These are phyloP conservation scores for Pachypanchax playfairii DNA, from an alignment of 2,113 vertebrate genomes.

Conservation along the genomic window DNA sequence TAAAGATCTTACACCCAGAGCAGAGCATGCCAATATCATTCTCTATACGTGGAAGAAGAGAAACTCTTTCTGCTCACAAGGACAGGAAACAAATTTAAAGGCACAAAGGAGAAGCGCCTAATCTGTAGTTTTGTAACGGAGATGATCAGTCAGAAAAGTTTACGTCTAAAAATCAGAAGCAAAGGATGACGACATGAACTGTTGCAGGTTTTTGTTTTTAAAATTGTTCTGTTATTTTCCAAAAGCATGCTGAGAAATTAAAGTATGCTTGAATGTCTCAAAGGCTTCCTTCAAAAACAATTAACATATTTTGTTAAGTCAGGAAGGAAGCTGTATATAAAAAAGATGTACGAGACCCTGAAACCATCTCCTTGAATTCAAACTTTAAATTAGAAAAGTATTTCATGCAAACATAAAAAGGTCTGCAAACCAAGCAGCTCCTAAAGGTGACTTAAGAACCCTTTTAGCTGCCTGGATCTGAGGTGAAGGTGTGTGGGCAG, in stretches of 20 bases:
- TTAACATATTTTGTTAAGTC: neutral
- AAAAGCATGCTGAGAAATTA: neutral
- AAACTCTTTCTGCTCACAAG: neutral
- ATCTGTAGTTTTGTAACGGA: too few species aligned
- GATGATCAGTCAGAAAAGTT: neutral
- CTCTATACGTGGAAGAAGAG: neutral
- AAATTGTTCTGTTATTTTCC: too few species aligned
- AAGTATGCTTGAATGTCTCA: neutral
- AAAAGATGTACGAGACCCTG: neutral
- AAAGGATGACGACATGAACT: too few species aligned
- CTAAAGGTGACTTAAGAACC: neutral
- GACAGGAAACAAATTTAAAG: neutral
- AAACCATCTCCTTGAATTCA: neutral
- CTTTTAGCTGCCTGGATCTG: neutral
- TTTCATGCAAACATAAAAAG: neutral
- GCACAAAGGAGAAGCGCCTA: too few species aligned
- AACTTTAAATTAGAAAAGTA: constrained; percentile 2
- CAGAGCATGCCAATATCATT: neutral
- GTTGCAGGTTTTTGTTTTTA: too few species aligned
- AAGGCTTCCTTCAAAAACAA: constrained; percentile 1
- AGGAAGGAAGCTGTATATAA: constrained; percentile 8
- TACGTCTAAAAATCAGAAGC: neutral
- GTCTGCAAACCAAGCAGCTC: neutral
- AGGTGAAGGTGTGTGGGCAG: neutral
- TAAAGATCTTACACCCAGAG: neutral